These are phyloP conservation scores for Synchiropus splendidus DNA, from an alignment of 2,113 vertebrate genomes.

Conservation along the genomic window DNA sequence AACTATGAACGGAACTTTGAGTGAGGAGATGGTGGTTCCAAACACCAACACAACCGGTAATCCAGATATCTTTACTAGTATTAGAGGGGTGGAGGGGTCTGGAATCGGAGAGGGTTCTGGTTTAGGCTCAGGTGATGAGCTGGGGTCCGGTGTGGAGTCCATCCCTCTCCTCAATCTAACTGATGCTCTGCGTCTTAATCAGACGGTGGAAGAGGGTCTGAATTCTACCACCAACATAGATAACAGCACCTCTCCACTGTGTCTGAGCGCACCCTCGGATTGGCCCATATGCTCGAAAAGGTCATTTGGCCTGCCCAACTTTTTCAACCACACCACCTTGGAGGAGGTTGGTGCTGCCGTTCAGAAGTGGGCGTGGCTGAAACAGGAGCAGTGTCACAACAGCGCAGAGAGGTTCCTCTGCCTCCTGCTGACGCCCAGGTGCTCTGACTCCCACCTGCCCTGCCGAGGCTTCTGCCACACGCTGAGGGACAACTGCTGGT, in stretches of 20 bases:
- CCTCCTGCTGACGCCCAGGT: constrained; percentile 76
- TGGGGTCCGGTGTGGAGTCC: constrained; percentile 3
- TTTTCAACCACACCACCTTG: constrained; percentile 65
- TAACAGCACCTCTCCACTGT: constrained; percentile 30
- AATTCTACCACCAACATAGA: constrained; percentile 18
- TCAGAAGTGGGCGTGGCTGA: constrained; percentile 72
- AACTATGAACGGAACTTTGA: constrained; percentile 18
- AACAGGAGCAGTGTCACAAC: constrained; percentile 71
- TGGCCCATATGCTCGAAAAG: constrained; percentile 67
- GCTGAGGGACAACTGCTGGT: constrained; percentile 81
- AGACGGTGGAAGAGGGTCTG: neutral
- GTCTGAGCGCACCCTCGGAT: constrained; percentile 57
- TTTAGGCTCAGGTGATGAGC: constrained; percentile 4
- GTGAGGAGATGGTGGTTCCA: constrained; percentile 21
- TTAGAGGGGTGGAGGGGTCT: constrained; percentile 24
- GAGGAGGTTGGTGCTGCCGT: constrained; percentile 62
- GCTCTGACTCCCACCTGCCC: constrained; percentile 55
- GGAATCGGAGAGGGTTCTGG: constrained; percentile 4
- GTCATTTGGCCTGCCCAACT: constrained; percentile 73
- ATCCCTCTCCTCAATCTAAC: constrained; percentile 6
- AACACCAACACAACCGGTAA: constrained; percentile 35
- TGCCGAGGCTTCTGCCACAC: constrained; percentile 81
- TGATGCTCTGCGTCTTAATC: neutral
- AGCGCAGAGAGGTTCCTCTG: constrained; percentile 81
- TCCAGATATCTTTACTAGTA: constrained; percentile 25